Evolutionary conservation across 2,113 vertebrate genomes (phyloP).

Genomic region (Tiliqua scincoides): DNA sequence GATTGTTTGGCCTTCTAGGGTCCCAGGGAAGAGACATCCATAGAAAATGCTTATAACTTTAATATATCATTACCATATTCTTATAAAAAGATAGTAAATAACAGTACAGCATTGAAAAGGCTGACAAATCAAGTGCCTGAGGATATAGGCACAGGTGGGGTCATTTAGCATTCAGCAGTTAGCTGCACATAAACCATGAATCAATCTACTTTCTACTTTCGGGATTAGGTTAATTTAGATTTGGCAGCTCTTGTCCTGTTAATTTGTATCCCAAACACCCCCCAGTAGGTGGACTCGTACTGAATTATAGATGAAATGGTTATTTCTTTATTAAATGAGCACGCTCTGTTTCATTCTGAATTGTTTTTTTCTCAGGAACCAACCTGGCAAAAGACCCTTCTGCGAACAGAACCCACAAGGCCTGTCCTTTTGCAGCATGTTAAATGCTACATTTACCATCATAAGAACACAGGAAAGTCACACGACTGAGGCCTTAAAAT

Average conservation of each 20-base stretch:
- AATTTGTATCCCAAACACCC: slow-evolving; percentile 35
- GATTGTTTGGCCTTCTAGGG: slow-evolving; percentile 32
- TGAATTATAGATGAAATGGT: slow-evolving; percentile 48
- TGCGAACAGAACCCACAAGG: background rate
- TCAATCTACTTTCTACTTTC: slow-evolving; percentile 50
- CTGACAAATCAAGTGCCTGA: slow-evolving; percentile 1
- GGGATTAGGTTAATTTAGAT: slow-evolving; percentile 51
- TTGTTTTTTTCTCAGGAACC: slow-evolving; percentile 19
- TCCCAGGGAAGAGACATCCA: slow-evolving; percentile 31
- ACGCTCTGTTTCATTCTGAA: background rate
- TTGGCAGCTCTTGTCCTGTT: slow-evolving; percentile 49
- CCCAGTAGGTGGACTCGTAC: slow-evolving; percentile 15
- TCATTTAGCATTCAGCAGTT: slow-evolving; percentile 51
- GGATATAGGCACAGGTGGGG: slow-evolving; percentile 43
- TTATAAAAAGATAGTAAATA: background rate
- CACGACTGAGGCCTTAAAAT: no score
- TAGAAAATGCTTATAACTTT: slow-evolving; percentile 35
- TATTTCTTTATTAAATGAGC: slow-evolving; percentile 16
- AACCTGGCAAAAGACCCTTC: slow-evolving; percentile 14
- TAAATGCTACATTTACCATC: background rate
- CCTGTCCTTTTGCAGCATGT: background rate
- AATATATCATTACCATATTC: slow-evolving; percentile 21
- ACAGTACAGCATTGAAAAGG: slow-evolving; percentile 29
- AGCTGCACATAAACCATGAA: slow-evolving; percentile 47
- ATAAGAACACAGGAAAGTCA: background rate